A percentile compares a stretch with the other conserved stretches of the same genome.
Conservation (phyloP, 2,797 vertebrate species). For the Argyrosomus regius region DNA sequence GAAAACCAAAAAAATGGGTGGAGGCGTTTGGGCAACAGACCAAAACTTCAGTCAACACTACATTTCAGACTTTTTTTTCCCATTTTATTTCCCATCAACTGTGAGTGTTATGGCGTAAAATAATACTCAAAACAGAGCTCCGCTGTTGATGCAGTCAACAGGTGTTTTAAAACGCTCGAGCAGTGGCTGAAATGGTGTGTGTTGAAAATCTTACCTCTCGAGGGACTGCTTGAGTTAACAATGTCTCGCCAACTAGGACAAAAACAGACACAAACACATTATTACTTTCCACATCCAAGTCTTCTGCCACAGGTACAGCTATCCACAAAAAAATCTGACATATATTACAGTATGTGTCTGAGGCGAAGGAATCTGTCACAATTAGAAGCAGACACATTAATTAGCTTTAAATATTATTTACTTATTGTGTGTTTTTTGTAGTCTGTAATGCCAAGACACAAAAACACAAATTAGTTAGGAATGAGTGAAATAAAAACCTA, state of each 20-base stretch:
- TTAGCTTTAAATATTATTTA: conserved; percentile 47
- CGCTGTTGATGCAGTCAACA: conserved; percentile 49
- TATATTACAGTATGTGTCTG: conserved; percentile 12
- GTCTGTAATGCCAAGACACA: conserved; percentile 23
- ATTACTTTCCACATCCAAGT: conserved; percentile 33
- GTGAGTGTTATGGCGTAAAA: conserved; percentile 35
- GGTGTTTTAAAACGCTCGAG: conserved; percentile 53
- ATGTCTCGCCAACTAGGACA: conserved; percentile 55
- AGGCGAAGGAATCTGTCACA: conserved; percentile 25
- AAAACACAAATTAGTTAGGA: conserved; percentile 39
- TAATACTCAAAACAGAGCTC: conserved; percentile 29
- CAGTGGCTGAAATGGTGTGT: conserved; percentile 34
- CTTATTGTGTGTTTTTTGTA: conserved; percentile 19
- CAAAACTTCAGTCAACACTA: conserved; percentile 49
- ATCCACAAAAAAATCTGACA: conserved; percentile 6
- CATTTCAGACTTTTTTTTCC: conserved; percentile 12
- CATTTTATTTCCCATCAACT: conserved; percentile 45
- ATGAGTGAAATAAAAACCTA: conserved; percentile 35
- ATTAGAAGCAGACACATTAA: conserved; percentile 9
- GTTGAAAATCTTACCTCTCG: conserved; percentile 63
- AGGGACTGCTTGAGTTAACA: conserved; percentile 21
- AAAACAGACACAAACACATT: conserved; percentile 59
- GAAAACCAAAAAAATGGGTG: conserved; percentile 25
- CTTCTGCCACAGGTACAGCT: not conserved
- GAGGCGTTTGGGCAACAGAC: conserved; percentile 39